These are phyloP conservation scores for Caenorhabditis uteleia DNA, from an alignment of 2,888 invertebrate genomes.

Conservation along the genomic window DNA sequence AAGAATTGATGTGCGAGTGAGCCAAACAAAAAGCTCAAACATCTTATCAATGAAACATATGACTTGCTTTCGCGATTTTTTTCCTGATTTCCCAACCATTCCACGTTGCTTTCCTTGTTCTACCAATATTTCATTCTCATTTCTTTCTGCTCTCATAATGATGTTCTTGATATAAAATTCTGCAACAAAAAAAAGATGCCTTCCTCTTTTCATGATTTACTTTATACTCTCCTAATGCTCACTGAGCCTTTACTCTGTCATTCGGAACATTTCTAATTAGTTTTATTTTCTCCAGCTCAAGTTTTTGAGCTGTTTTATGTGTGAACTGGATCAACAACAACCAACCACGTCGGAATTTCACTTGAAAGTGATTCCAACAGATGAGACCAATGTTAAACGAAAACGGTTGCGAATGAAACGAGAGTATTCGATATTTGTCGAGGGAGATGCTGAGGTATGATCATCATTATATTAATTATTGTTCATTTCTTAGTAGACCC, in stretches of 20 bases:
- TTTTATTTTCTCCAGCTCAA: not conserved
- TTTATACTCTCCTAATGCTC: not conserved
- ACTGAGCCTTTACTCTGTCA: not conserved
- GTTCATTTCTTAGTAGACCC: not conserved
- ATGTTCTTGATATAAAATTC: too few species aligned
- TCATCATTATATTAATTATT: not conserved
- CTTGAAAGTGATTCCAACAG: conserved; percentile 10
- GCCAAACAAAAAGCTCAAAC: too few species aligned
- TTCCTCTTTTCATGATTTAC: not conserved
- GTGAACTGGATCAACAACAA: conserved; percentile 31
- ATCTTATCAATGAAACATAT: too few species aligned
- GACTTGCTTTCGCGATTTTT: too few species aligned
- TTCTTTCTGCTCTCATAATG: too few species aligned
- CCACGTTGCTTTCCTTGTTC: too few species aligned
- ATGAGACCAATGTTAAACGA: conserved; percentile 14
- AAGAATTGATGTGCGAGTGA: too few species aligned
- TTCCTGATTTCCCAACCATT: too few species aligned
- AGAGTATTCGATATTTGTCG: not conserved
- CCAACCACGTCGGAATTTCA: conserved; percentile 26
- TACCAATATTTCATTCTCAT: too few species aligned
- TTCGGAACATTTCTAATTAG: too few species aligned
- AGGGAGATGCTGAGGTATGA: not conserved
- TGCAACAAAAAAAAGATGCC: not conserved
- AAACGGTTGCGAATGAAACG: not conserved
- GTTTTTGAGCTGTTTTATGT: conserved; percentile 10